Conservation (phyloP, 2,888 invertebrate genomes). For the Oxycera nigricornis region DNA sequence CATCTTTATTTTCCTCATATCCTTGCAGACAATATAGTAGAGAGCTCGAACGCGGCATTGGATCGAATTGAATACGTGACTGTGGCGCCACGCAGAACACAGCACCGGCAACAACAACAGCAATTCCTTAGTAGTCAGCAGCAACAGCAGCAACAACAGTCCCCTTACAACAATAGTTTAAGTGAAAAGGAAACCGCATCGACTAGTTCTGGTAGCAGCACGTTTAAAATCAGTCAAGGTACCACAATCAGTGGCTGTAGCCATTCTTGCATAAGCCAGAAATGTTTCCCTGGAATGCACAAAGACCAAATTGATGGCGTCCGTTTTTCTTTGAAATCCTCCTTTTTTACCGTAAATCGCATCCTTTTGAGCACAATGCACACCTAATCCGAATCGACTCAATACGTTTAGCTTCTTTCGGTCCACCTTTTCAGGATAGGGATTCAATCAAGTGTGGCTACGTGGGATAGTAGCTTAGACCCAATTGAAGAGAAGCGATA, state of each 20-base stretch:
- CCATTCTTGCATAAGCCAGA: conserved; percentile 12
- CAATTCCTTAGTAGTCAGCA: conserved; percentile 31
- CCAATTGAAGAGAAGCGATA: neutral
- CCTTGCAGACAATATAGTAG: conserved; percentile 41
- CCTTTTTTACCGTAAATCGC: conserved; percentile 8
- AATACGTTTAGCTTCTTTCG: neutral
- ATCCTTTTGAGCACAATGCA: conserved; percentile 7
- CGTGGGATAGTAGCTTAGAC: neutral
- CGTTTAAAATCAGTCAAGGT: conserved; percentile 48
- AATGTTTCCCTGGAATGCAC: neutral
- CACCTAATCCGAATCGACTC: conserved; percentile 3
- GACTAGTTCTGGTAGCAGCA: conserved; percentile 46
- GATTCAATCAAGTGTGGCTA: neutral
- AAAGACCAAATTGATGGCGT: neutral
- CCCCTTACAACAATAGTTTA: conserved; percentile 44
- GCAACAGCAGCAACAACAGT: conserved; percentile 31
- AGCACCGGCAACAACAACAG: conserved; percentile 22
- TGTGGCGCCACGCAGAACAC: conserved; percentile 41
- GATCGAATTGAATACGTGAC: conserved; percentile 48
- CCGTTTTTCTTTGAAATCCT: neutral
- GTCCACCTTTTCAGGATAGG: neutral
- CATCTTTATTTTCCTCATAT: conserved; percentile 34
- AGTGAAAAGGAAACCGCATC: conserved; percentile 47
- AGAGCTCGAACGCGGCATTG: conserved; percentile 21
- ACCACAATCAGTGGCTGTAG: neutral